Conservation (phyloP, 2,113 vertebrate species). For the Megaceryle maxima region DNA sequence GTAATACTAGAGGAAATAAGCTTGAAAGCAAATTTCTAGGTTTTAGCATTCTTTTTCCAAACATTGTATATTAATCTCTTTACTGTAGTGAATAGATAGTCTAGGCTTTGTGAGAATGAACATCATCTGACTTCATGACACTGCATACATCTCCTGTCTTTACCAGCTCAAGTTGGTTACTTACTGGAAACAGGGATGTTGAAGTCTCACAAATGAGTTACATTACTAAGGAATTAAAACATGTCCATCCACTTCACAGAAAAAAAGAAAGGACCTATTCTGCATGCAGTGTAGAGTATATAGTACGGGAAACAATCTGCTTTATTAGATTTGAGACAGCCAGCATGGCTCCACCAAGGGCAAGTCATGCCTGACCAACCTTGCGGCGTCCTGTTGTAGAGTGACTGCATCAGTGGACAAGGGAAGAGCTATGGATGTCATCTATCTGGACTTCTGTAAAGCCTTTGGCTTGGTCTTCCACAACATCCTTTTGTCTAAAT, state of each 20-base stretch:
- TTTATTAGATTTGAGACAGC: neutral
- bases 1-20: neutral
- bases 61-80: neutral
- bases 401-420: too few species aligned
- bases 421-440: too few species aligned
- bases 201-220: neutral
- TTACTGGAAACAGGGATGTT: neutral
- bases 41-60: neutral
- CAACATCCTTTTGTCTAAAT: too few species aligned
- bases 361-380: too few species aligned
- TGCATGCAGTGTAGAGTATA: neutral
- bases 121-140: neutral
- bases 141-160: neutral
- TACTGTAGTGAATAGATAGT: neutral
- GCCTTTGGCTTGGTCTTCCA: too few species aligned
- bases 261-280: neutral
- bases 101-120: neutral
- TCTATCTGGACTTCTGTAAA: too few species aligned
- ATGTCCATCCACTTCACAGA: too few species aligned
- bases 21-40: neutral
- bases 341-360: too few species aligned
- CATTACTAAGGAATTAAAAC: neutral
- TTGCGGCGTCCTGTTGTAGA: too few species aligned
- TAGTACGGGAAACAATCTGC: neutral
- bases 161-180: neutral